phyloP scores from a whole-genome alignment of 2,888 invertebrate genomes.

The Pristionchus arcanus region DNA sequence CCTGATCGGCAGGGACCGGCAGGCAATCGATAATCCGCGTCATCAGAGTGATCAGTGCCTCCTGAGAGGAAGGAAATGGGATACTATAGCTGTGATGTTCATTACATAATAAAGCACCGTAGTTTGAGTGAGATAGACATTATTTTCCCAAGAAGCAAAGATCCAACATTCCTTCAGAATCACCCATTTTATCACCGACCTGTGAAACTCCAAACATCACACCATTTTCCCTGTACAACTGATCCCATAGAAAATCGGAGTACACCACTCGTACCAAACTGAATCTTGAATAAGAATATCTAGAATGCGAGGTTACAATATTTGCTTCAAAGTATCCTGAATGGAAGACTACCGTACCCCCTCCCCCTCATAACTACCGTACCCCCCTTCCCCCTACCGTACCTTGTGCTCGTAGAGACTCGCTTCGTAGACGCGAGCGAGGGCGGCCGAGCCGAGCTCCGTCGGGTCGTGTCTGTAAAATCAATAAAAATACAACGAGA shows the following conservation, averaged over 20 bases:
- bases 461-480: conserved; percentile 8
- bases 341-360: not conserved
- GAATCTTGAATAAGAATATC: not conserved
- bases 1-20: not conserved
- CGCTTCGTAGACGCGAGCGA: conserved; percentile 45
- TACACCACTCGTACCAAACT: not conserved
- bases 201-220: too few species aligned
- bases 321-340: too few species aligned
- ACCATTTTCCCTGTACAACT: not conserved
- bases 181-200: too few species aligned
- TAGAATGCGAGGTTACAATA: too few species aligned
- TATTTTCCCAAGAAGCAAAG: too few species aligned
- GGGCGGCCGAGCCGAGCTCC: not conserved
- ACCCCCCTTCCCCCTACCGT: too few species aligned
- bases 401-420: conserved; percentile 53
- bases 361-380: not conserved
- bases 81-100: not conserved
- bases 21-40: not conserved
- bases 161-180: too few species aligned
- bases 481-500: not conserved
- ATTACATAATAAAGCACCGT: not conserved
- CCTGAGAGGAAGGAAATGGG: not conserved
- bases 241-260: too few species aligned
- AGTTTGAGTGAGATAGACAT: too few species aligned
- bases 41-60: conserved; percentile 30